A percentile compares a stretch with the other conserved stretches of the same genome.
Conservation (phyloP, 2,888 invertebrate genomes). For the Kryphioiulus occultus region DNA sequence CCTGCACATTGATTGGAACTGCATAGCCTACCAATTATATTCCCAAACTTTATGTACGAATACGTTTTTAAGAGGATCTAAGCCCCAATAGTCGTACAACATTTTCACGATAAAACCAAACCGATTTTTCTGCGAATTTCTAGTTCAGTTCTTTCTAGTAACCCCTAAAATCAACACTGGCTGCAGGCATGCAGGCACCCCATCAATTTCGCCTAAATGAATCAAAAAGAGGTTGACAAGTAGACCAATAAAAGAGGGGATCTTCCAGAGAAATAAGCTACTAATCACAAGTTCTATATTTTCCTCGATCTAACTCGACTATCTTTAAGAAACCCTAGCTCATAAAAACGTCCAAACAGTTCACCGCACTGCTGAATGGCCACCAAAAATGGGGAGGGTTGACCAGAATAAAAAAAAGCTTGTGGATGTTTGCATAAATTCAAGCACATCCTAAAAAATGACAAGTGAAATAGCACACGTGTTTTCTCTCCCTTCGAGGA, state of each 20-base stretch:
- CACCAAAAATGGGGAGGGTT: background rate
- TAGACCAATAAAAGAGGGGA: conserved; percentile 29
- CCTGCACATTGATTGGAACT: too few species aligned
- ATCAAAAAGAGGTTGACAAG: background rate
- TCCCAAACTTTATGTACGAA: too few species aligned
- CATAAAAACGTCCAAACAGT: background rate
- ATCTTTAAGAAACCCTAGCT: background rate
- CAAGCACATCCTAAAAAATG: conserved; percentile 17
- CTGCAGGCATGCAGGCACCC: background rate
- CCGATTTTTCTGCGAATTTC: too few species aligned
- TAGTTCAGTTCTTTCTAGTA: background rate
- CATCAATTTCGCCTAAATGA: background rate
- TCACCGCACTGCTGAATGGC: background rate
- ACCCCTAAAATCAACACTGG: background rate
- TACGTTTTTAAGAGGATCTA: too few species aligned
- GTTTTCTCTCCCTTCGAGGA: background rate
- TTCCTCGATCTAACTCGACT: background rate
- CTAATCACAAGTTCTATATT: background rate
- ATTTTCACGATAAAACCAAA: too few species aligned
- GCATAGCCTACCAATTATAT: too few species aligned
- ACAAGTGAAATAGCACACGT: conserved; percentile 10
- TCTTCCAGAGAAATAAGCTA: background rate
- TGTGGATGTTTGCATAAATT: background rate
- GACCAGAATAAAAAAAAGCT: conserved; percentile 19
- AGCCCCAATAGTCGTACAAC: too few species aligned